Evolutionary conservation across 2,888 invertebrate species (phyloP).

Genomic region (Thecocarcelia acutangulata): DNA sequence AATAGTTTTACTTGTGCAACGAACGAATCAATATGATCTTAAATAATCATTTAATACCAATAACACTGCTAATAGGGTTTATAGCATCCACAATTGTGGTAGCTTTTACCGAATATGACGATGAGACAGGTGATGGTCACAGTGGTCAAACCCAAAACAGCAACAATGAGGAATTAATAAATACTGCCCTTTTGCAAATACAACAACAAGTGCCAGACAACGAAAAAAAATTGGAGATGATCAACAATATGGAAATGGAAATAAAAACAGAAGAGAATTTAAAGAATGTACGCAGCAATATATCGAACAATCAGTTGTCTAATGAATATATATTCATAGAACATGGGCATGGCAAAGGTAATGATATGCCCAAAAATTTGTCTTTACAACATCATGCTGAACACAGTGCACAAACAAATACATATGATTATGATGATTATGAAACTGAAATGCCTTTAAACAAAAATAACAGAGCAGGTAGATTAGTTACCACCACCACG

Average conservation of each 20-base stretch:
- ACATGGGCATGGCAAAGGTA: constrained; percentile 69
- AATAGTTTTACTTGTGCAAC: not conserved
- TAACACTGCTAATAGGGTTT: constrained; percentile 44
- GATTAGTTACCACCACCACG: constrained; percentile 66
- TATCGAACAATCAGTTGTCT: constrained; percentile 69
- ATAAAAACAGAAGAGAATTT: constrained; percentile 53
- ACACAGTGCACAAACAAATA: constrained; percentile 23
- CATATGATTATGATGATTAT: constrained; percentile 60
- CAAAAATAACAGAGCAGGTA: constrained; percentile 49
- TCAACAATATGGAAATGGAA: constrained; percentile 61
- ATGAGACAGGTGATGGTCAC: constrained; percentile 19
- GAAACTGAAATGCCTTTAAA: constrained; percentile 44
- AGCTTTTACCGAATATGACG: constrained; percentile 45
- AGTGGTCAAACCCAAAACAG: not conserved
- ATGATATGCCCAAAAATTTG: constrained; percentile 54
- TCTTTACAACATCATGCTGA: constrained; percentile 40
- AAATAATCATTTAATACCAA: constrained; percentile 27
- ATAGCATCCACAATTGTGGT: not conserved
- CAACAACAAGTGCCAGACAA: constrained; percentile 72
- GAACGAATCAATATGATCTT: constrained; percentile 52
- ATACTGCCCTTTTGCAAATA: constrained; percentile 73
- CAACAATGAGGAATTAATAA: constrained; percentile 73
- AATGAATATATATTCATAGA: constrained; percentile 65
- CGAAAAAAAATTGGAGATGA: constrained; percentile 62
- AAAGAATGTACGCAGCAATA: constrained; percentile 57